phyloP scores from a whole-genome alignment of 2,113 vertebrate genomes.

The Varanus komodoensis region DNA sequence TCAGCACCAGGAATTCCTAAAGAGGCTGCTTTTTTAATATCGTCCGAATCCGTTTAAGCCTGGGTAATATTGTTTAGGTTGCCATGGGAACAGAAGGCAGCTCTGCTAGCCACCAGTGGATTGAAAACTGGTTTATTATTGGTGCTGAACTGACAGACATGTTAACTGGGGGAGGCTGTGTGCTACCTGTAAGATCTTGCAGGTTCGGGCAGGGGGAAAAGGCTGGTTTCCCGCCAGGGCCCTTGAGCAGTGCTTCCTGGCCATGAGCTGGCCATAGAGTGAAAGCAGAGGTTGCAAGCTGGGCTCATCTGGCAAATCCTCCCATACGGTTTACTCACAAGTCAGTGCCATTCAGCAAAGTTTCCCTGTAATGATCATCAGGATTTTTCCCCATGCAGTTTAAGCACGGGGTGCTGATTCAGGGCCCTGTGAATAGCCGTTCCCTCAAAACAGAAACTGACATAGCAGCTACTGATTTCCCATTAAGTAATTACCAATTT shows the following conservation, averaged over 20 bases:
- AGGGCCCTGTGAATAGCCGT: not conserved
- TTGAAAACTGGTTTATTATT: not conserved
- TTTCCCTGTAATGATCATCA: not conserved
- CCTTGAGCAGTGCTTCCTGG: not conserved
- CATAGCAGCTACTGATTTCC: too few species aligned
- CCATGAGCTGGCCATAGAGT: not conserved
- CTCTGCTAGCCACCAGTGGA: slow-evolving; percentile 19
- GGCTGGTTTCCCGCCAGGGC: not conserved
- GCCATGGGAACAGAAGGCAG: slow-evolving; percentile 55
- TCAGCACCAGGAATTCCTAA: slow-evolving; percentile 67
- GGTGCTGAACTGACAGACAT: slow-evolving; percentile 16
- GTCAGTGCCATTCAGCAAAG: not conserved
- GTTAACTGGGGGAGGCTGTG: not conserved
- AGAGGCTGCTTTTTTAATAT: slow-evolving; percentile 69
- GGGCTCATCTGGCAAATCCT: not conserved
- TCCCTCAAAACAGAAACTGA: not conserved
- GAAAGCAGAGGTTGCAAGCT: not conserved
- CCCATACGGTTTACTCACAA: not conserved
- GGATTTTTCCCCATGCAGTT: not conserved
- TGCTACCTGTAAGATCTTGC: fast-evolving
- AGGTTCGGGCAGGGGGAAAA: not conserved
- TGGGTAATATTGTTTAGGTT: slow-evolving; percentile 66
- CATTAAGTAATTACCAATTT: not conserved
- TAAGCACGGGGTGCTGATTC: not conserved
- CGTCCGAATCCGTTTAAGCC: slow-evolving; percentile 68